A percentile compares a stretch with the other conserved stretches of the same genome.
These are phyloP conservation scores for Drosophila mulleri DNA, from an alignment of 2,888 invertebrate genomes.

Conservation along the genomic window DNA sequence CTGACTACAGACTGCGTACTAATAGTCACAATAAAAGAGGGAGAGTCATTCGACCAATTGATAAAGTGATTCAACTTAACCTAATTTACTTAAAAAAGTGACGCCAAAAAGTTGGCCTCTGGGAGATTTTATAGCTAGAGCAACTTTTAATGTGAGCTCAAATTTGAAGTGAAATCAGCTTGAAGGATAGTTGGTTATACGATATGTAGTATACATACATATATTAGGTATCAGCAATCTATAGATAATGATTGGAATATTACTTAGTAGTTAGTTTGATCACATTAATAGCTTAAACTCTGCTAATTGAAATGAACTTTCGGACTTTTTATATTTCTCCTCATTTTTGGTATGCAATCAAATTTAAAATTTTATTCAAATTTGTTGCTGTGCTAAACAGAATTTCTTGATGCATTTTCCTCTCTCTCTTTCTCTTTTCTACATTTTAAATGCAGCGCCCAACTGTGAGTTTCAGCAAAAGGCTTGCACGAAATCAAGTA, in stretches of 20 bases:
- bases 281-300: too few relatives aligned
- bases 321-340: too few relatives aligned
- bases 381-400: background rate
- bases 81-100: too few relatives aligned
- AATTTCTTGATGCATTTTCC: background rate
- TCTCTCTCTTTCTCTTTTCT: background rate
- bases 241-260: too few relatives aligned
- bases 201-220: background rate
- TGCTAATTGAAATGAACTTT: too few relatives aligned
- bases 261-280: too few relatives aligned
- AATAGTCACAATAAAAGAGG: background rate
- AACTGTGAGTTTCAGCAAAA: background rate
- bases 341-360: background rate
- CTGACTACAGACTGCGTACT: background rate
- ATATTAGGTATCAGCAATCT: too few relatives aligned
- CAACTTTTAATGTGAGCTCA: background rate
- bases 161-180: background rate
- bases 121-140: background rate
- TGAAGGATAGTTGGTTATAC: background rate
- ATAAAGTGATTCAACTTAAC: background rate
- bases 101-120: background rate
- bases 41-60: background rate
- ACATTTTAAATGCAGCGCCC: background rate
- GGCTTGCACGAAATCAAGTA: background rate
- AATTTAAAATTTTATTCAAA: background rate